Evolutionary conservation across 1,140 invertebrate genomes (phyloP).

Genomic region (Leptinotarsa undecemlineata): DNA sequence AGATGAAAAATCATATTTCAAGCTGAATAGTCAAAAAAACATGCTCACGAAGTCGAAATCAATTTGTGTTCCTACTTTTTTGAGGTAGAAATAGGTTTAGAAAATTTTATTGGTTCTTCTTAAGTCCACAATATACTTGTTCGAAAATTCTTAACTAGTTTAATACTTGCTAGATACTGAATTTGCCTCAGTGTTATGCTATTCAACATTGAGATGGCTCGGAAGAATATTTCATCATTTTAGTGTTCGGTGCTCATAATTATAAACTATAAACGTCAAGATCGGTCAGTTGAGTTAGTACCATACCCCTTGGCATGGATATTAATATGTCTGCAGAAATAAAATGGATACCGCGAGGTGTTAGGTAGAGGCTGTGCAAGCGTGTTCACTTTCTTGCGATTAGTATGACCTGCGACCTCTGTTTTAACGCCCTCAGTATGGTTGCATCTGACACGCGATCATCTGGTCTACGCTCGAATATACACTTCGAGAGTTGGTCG

Average conservation of each 20-base stretch:
- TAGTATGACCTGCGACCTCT: slow-evolving; percentile 42
- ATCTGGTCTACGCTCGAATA: neutral
- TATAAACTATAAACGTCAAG: slow-evolving; percentile 29
- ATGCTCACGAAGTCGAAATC: too few species aligned
- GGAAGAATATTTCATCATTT: neutral
- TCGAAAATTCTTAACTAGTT: too few species aligned
- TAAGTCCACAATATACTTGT: too few species aligned
- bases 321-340: slow-evolving; percentile 20
- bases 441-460: slow-evolving; percentile 42
- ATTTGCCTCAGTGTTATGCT: too few species aligned
- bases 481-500: neutral
- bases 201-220: neutral
- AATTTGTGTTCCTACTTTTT: too few species aligned
- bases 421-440: slow-evolving; percentile 42
- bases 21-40: too few species aligned
- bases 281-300: slow-evolving; percentile 25
- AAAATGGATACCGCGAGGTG: slow-evolving; percentile 26
- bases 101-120: too few species aligned
- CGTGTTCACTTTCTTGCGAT: slow-evolving; percentile 45
- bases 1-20: too few species aligned
- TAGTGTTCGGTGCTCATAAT: slow-evolving; percentile 19
- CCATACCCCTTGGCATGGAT: slow-evolving; percentile 22
- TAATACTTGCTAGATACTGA: too few species aligned
- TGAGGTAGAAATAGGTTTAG: too few species aligned
- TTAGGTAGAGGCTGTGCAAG: slow-evolving; percentile 33